phyloP scores from a whole-genome alignment of 2,113 vertebrate species.

The Macaca fascicularis region DNA sequence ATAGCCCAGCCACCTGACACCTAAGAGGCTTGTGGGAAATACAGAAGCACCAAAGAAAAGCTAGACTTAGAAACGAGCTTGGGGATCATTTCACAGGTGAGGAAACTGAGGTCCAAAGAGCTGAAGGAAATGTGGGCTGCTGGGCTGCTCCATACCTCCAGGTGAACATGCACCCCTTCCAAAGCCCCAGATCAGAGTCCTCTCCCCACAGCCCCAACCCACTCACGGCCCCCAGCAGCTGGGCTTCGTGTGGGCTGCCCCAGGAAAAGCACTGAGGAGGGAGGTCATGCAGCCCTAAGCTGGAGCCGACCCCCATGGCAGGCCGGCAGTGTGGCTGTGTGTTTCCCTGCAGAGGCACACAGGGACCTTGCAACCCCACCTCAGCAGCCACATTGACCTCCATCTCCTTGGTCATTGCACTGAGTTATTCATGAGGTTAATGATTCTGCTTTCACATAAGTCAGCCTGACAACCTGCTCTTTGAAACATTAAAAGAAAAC shows the following conservation, averaged over 20 bases:
- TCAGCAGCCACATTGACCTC: neutral
- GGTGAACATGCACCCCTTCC: accelerated
- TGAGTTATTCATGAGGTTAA: neutral
- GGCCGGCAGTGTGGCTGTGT: too few species aligned
- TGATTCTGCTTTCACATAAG: neutral
- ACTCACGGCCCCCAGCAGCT: neutral
- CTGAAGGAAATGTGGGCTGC: neutral
- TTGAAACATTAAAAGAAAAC: neutral
- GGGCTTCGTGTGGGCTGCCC: neutral
- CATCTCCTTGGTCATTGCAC: neutral
- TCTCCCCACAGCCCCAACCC: neutral
- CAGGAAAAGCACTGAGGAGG: too few species aligned
- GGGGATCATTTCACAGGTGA: neutral
- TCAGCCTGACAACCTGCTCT: neutral
- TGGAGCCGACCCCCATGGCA: too few species aligned
- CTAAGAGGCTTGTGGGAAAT: neutral
- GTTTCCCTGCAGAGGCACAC: neutral
- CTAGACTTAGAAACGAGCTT: neutral
- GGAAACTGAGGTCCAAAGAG: neutral
- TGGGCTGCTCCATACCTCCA: neutral
- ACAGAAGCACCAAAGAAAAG: neutral
- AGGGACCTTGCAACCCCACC: accelerated
- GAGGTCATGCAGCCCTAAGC: neutral
- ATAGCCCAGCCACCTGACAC: neutral
- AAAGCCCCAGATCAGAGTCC: neutral